Evolutionary conservation across 2,888 invertebrate genomes (phyloP), one percentile per base, ranked within the genome.

Genomic region (Chymomyza caudatula): DNA sequence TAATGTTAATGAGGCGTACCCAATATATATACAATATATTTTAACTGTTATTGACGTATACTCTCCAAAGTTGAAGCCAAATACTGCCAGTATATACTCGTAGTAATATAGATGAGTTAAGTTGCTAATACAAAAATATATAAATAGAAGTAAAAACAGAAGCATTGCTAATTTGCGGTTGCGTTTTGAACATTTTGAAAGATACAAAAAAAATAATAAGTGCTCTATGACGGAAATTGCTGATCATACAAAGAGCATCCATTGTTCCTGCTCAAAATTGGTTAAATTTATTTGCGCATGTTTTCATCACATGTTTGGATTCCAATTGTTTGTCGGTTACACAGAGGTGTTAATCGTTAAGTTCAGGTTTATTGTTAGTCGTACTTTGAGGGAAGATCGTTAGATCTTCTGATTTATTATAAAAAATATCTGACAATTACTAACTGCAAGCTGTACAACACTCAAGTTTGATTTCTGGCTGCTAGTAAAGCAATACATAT

Each of bases 221-320:
- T n/a, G n/a, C n/a, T 23, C 15, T 37, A 43, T 51, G 29, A 8
- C 4, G n/a, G 20, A 19, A 15, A n/a, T 47, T 59, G 66, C 52
- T 69, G 54, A 60, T 57, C 69, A 66, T 19, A 69, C 61, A 65
- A 52, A 60, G 64, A 56, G 49, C 64, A 60, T 59, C 57, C 61
- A 70, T 72, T 66, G 73, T 77, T 77, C 73, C 67, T 67, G 60
- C 22, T 63, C 63, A 77, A 80, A n/a, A 80, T 83, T 66, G 70
- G 54, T 63, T 69, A 57, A 75, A 63, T 62, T 67, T 69, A 55
- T 71, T 60, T 64, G 71, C 63, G 60, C 62, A 60, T 66, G 75
- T 74, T 76, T 71, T 68, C 57, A 73, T 70, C 76, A 67, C 68
- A 71, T 67, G 66, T 47, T 23, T 44, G 29, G 4, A 8, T 37